Evolutionary conservation across 2,113 vertebrate species (phyloP).

Genomic region (Ctenodactylus gundi): DNA sequence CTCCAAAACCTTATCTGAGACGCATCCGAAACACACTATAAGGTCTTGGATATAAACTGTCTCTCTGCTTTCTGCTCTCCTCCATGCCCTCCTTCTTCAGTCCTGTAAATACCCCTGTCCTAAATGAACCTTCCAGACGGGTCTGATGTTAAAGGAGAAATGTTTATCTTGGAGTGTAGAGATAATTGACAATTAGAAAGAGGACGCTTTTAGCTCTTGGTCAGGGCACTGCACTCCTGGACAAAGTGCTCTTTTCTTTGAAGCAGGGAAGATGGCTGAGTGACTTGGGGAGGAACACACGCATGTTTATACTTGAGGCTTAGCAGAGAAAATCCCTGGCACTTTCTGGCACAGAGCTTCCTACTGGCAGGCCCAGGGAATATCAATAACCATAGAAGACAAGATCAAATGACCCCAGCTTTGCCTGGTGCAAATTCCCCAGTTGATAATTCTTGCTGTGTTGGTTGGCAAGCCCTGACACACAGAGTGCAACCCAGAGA

Average conservation of each 20-base stretch:
- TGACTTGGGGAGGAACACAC: constrained; percentile 56
- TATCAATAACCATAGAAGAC: not conserved
- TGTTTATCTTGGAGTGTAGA: not conserved
- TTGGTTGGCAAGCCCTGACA: not conserved
- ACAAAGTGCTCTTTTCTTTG: constrained; percentile 70
- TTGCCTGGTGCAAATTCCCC: constrained; percentile 19
- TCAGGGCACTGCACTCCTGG: not conserved
- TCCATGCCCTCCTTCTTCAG: not conserved
- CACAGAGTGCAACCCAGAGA: not conserved
- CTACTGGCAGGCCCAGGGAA: constrained; percentile 18
- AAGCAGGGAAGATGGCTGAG: constrained; percentile 39
- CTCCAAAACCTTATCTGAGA: not conserved
- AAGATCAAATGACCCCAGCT: not conserved
- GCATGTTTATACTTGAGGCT: constrained; percentile 65
- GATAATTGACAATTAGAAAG: constrained; percentile 64
- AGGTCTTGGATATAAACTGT: not conserved
- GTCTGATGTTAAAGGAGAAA: constrained; percentile 10
- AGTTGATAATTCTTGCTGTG: not conserved
- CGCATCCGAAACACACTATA: not conserved
- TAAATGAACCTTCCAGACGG: constrained; percentile 37
- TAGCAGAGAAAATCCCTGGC: not conserved
- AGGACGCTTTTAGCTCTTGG: constrained; percentile 46
- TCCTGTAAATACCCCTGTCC: not conserved
- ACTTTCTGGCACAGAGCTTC: constrained; percentile 44
- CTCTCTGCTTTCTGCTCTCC: not conserved